phyloP scores from a whole-genome alignment of 2,797 vertebrate genomes.

The Coregonus sp. region DNA sequence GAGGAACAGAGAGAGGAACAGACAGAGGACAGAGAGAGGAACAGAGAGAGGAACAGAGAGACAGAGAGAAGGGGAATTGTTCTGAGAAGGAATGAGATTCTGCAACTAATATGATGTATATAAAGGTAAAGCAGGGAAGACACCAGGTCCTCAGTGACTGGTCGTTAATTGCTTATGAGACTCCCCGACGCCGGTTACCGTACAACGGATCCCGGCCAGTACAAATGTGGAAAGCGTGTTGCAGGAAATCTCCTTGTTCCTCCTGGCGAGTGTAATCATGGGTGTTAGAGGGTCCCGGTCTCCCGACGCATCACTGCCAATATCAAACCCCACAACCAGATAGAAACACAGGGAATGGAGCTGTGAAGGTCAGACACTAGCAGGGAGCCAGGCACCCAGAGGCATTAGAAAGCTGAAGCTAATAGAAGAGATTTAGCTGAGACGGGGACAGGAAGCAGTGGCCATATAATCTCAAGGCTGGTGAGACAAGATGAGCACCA shows the following conservation, averaged over 20 bases:
- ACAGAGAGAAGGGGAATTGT: too few species aligned
- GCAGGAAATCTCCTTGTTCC: not conserved
- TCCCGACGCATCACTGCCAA: not conserved
- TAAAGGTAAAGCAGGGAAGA: not conserved
- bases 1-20: too few species aligned
- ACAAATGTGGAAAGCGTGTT: not conserved
- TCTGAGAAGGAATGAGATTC: not conserved
- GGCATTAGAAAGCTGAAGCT: not conserved
- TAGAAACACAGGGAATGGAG: not conserved
- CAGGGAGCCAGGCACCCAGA: not conserved
- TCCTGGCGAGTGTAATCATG: constrained; percentile 6
- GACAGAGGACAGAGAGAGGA: too few species aligned
- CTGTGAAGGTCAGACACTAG: not conserved
- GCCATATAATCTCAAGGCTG: not conserved
- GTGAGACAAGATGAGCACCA: not conserved
- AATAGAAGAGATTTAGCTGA: not conserved
- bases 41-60: too few species aligned
- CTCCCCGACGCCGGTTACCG: constrained; percentile 10
- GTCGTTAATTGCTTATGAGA: constrained; percentile 28
- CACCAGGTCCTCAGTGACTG: constrained; percentile 7
- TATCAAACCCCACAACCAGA: not conserved
- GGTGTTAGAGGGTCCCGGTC: constrained; percentile 15
- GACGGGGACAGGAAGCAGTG: not conserved
- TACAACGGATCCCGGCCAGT: not conserved
- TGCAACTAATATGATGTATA: constrained; percentile 21